Percentiles rank a stretch among this genome's conserved stretches.
These are phyloP conservation scores for Typhlichthys eigenmanni DNA, from an alignment of 2,797 vertebrate species.

Conservation along the genomic window DNA sequence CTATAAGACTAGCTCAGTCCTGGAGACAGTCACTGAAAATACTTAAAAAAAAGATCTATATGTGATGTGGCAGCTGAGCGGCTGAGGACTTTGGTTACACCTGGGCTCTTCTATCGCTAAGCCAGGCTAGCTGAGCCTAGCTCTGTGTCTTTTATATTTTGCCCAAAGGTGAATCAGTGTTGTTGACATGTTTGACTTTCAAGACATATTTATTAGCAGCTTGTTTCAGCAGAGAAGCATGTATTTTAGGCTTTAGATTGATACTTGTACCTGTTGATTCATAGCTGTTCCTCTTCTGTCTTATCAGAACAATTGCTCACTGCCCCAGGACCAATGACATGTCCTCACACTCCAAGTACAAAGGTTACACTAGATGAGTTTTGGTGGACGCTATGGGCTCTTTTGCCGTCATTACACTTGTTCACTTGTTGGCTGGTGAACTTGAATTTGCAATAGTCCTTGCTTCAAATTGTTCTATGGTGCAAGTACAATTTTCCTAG, in stretches of 20 bases:
- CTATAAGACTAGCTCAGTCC: too few relatives aligned
- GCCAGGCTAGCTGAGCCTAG: too few relatives aligned
- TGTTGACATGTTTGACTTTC: not conserved
- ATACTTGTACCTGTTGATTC: too few relatives aligned
- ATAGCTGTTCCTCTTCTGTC: conserved; percentile 10
- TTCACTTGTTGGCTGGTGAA: not conserved
- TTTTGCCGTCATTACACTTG: not conserved
- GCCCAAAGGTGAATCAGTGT: not conserved
- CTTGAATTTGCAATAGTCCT: too few relatives aligned
- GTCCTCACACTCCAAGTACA: conserved; percentile 4
- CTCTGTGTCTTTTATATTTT: too few relatives aligned
- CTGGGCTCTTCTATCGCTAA: too few relatives aligned
- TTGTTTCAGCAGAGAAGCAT: not conserved
- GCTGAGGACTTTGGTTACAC: too few relatives aligned
- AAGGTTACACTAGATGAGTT: not conserved
- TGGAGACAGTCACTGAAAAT: too few relatives aligned
- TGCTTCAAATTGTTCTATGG: too few relatives aligned
- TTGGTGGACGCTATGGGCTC: not conserved
- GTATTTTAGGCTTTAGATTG: not conserved
- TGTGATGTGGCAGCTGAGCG: too few relatives aligned
- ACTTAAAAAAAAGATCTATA: too few relatives aligned
- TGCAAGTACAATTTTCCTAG: conserved; percentile 1
- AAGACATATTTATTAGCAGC: not conserved
- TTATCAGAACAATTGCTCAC: not conserved
- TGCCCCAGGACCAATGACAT: not conserved